Conservation (phyloP, 2,888 invertebrate genomes). For the Pseudolycoriella hygida region DNA sequence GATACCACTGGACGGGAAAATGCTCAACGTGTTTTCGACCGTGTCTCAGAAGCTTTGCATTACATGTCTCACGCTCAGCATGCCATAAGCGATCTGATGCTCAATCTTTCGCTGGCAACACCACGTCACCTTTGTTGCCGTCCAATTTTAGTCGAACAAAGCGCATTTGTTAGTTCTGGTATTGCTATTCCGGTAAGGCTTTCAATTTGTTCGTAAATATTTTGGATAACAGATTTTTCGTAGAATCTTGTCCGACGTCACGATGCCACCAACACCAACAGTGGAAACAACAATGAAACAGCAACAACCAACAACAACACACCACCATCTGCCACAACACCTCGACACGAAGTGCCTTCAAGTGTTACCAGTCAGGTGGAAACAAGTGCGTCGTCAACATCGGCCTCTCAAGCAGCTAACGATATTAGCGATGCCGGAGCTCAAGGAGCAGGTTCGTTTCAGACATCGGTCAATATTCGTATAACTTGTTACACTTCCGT, state of each 20-base stretch:
- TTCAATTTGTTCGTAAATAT: slow-evolving; percentile 2
- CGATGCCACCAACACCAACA: slow-evolving; percentile 1
- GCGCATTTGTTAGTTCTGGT: slow-evolving; percentile 27
- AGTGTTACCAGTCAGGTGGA: background rate
- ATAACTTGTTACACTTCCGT: background rate
- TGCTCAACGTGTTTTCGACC: slow-evolving; percentile 49
- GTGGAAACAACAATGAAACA: slow-evolving; percentile 11
- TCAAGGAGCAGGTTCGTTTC: background rate
- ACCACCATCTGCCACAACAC: slow-evolving; percentile 10
- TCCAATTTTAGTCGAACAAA: slow-evolving; percentile 53
- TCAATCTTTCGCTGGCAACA: slow-evolving; percentile 46
- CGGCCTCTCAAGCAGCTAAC: slow-evolving; percentile 4
- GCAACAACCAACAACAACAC: slow-evolving; percentile 9
- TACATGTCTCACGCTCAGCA: slow-evolving; percentile 79
- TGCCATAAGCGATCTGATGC: slow-evolving; percentile 68
- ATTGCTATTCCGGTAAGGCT: slow-evolving; percentile 6
- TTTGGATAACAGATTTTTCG: background rate
- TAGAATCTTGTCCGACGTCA: background rate
- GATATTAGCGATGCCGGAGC: background rate
- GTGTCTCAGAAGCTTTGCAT: slow-evolving; percentile 67
- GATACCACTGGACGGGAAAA: slow-evolving; percentile 31
- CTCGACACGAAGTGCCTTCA: background rate
- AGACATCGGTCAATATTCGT: background rate
- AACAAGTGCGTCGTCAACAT: slow-evolving; percentile 4
- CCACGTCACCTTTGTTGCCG: slow-evolving; percentile 53